Conservation (phyloP, 2,888 invertebrate genomes). For the Watsonalla binaria region DNA sequence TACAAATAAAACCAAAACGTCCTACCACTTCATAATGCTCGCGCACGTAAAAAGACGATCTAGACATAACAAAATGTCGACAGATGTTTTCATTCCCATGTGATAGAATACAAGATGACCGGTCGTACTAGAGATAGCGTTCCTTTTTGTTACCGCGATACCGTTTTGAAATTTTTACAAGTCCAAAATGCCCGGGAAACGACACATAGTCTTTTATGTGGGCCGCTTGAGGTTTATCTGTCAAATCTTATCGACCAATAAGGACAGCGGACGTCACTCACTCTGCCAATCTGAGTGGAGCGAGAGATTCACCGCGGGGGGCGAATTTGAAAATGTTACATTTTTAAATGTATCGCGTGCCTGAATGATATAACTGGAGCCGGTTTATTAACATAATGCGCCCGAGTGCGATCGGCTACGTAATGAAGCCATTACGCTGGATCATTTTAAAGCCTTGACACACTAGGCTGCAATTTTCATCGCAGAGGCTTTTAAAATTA, state of each 20-base stretch:
- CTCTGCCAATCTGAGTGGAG: conserved; percentile 67
- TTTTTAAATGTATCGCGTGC: conserved; percentile 66
- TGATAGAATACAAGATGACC: conserved; percentile 55
- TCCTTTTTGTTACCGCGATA: conserved; percentile 58
- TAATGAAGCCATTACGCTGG: conserved; percentile 57
- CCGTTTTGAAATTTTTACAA: conserved; percentile 67
- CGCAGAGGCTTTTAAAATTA: conserved; percentile 5
- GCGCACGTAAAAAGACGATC: conserved; percentile 44
- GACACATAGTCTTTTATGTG: conserved; percentile 70
- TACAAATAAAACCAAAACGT: conserved; percentile 45
- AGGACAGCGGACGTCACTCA: conserved; percentile 76
- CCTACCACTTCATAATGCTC: conserved; percentile 50
- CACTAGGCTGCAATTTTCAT: conserved; percentile 12
- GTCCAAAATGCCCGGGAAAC: conserved; percentile 55
- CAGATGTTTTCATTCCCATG: conserved; percentile 72
- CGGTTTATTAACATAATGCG: conserved; percentile 55
- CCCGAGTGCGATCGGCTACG: conserved; percentile 28
- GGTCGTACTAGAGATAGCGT: conserved; percentile 40
- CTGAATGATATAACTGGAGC: conserved; percentile 54
- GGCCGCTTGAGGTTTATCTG: conserved; percentile 66
- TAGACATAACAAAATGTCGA: conserved; percentile 59
- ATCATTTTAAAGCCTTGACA: conserved; percentile 25
- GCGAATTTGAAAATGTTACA: conserved; percentile 60
- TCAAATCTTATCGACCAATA: conserved; percentile 77
- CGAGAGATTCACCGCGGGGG: conserved; percentile 67